Evolutionary conservation across 2,113 vertebrate species (phyloP).

Genomic region (Xyliphius kryptos): DNA sequence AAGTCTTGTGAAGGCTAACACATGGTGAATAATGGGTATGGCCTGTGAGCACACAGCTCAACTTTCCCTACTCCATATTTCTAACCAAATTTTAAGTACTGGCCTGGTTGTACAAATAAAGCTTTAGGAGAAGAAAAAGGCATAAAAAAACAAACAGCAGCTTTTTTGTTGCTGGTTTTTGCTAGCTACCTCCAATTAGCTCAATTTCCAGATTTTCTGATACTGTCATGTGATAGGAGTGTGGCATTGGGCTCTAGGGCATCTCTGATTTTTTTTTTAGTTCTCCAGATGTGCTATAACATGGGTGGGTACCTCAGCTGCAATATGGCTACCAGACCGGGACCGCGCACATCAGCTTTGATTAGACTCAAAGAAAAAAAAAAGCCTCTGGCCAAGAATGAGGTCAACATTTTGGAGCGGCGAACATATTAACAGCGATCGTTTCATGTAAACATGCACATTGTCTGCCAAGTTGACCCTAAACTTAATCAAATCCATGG

Average conservation of each 20-base stretch:
- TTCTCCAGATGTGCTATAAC: constrained; percentile 38
- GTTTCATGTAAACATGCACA: constrained; percentile 37
- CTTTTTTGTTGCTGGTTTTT: background rate
- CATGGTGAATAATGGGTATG: constrained; percentile 35
- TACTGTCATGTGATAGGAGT: background rate
- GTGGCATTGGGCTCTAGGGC: constrained; percentile 1
- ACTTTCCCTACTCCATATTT: constrained; percentile 14
- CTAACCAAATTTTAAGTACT: constrained; percentile 27
- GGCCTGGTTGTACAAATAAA: constrained; percentile 26
- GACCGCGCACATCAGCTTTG: constrained; percentile 36
- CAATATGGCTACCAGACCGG: constrained; percentile 35
- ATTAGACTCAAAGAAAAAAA: constrained; percentile 41
- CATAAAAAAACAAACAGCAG: constrained; percentile 1
- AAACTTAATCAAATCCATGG: constrained; percentile 40
- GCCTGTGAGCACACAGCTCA: constrained; percentile 15
- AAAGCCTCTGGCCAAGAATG: constrained; percentile 32
- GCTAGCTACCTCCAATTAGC: constrained; percentile 14
- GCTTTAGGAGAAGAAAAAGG: background rate
- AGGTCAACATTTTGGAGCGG: constrained; percentile 40
- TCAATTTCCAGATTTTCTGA: background rate
- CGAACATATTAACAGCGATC: constrained; percentile 34
- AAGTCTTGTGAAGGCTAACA: constrained; percentile 36
- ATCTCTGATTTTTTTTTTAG: constrained; percentile 10
- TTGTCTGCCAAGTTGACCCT: constrained; percentile 34
- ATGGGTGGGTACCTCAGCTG: constrained; percentile 30